phyloP scores from a whole-genome alignment of 1,140 invertebrate species.

The Orius laevigatus region DNA sequence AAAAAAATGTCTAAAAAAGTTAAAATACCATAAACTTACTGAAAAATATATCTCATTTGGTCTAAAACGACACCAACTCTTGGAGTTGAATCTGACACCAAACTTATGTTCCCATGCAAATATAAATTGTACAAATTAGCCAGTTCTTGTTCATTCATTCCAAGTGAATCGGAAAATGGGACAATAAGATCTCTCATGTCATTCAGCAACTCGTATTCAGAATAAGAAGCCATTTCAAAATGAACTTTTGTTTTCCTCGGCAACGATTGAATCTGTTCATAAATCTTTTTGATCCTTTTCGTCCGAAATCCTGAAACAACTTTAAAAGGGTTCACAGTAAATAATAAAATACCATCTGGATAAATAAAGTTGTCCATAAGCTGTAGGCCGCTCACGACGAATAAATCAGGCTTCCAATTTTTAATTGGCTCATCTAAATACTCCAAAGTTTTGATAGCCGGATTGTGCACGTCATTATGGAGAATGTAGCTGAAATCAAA shows the following conservation, averaged over 20 bases:
- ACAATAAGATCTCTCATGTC: conserved; percentile 51
- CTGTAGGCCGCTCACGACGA: conserved; percentile 71
- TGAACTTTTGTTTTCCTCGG: conserved; percentile 47
- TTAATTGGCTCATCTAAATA: conserved; percentile 45
- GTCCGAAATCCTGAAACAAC: conserved; percentile 38
- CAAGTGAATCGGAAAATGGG: conserved; percentile 66
- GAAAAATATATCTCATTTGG: conserved; percentile 65
- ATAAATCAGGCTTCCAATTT: conserved; percentile 49
- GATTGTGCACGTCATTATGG: conserved; percentile 71
- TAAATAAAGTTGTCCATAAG: conserved; percentile 85
- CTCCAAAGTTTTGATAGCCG: conserved; percentile 54
- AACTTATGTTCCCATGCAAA: conserved; percentile 50
- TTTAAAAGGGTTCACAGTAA: not conserved
- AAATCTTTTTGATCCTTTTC: conserved; percentile 45
- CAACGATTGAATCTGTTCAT: conserved; percentile 45
- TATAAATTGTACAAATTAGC: conserved; percentile 57
- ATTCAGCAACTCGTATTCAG: conserved; percentile 47
- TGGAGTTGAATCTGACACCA: conserved; percentile 63
- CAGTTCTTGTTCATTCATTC: conserved; percentile 82
- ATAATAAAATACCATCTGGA: conserved; percentile 25
- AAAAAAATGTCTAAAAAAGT: not conserved
- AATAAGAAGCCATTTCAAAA: conserved; percentile 79
- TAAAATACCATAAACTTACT: conserved; percentile 19
- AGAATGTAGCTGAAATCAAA: conserved; percentile 49
- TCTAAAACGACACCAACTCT: conserved; percentile 64